These are phyloP conservation scores for Pavo muticus DNA, from an alignment of 2,113 vertebrate genomes.

Conservation along the genomic window DNA sequence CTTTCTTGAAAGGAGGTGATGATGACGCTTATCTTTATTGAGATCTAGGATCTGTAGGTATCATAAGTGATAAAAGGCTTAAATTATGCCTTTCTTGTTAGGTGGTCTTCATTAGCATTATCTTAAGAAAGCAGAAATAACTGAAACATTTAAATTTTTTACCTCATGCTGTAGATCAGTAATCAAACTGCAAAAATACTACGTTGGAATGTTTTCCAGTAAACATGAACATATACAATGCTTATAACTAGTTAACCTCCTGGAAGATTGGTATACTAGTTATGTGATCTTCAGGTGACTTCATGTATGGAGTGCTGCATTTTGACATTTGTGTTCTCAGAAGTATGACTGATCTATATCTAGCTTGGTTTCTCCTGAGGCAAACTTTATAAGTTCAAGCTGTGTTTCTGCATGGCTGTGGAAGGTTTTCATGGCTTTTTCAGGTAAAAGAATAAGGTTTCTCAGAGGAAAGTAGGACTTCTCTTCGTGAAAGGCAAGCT, in stretches of 20 bases:
- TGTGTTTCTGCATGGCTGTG: neutral
- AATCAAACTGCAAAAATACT: neutral
- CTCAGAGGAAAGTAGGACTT: neutral
- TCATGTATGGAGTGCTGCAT: neutral
- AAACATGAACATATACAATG: rapidly evolving
- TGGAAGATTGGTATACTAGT: neutral
- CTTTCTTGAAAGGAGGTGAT: neutral
- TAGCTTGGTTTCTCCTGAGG: neutral
- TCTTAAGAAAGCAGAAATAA: neutral
- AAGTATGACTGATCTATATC: neutral
- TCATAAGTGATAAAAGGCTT: neutral
- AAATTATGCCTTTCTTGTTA: neutral
- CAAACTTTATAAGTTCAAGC: neutral
- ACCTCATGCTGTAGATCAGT: neutral
- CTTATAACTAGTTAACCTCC: neutral
- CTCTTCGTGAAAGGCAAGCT: neutral
- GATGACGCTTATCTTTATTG: neutral
- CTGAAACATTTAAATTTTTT: neutral
- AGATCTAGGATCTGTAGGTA: neutral
- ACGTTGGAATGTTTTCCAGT: neutral
- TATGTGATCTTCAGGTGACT: rapidly evolving
- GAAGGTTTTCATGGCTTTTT: neutral
- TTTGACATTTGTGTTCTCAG: neutral
- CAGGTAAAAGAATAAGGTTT: neutral
- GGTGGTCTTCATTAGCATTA: neutral